Conservation (phyloP, 2,797 vertebrate genomes). For the Prunella strophiata region DNA sequence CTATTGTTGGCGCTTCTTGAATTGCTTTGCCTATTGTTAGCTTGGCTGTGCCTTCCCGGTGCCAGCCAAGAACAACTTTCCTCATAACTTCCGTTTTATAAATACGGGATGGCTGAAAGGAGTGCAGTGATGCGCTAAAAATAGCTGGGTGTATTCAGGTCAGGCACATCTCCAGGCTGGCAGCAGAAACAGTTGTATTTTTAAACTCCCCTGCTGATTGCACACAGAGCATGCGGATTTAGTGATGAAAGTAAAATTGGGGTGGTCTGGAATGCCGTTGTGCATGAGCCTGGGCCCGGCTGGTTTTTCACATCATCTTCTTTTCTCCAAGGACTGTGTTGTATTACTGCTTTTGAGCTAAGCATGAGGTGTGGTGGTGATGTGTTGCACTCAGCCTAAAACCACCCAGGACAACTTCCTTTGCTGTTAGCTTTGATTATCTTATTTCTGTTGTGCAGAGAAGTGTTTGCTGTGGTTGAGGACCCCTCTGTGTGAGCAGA, state of each 20-base stretch:
- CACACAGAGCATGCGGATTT: not conserved
- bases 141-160: constrained; percentile 21
- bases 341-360: not conserved
- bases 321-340: rapidly evolving
- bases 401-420: not conserved
- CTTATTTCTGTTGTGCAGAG: not conserved
- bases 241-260: not conserved
- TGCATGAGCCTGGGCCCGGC: not conserved
- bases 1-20: not conserved
- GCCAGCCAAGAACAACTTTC: constrained; percentile 40
- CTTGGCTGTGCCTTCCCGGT: not conserved
- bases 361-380: rapidly evolving
- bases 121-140: not conserved
- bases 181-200: not conserved
- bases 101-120: not conserved
- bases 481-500: rapidly evolving
- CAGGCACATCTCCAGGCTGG: constrained; percentile 13
- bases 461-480: not conserved
- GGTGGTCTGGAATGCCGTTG: not conserved
- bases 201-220: not conserved
- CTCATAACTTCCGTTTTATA: constrained; percentile 3
- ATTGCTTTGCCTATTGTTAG: not conserved
- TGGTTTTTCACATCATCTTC: not conserved
- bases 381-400: not conserved
- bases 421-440: not conserved